Base-by-base conservation (phyloP, 2,888 invertebrate genomes). In the Suillia variegata region DNA sequence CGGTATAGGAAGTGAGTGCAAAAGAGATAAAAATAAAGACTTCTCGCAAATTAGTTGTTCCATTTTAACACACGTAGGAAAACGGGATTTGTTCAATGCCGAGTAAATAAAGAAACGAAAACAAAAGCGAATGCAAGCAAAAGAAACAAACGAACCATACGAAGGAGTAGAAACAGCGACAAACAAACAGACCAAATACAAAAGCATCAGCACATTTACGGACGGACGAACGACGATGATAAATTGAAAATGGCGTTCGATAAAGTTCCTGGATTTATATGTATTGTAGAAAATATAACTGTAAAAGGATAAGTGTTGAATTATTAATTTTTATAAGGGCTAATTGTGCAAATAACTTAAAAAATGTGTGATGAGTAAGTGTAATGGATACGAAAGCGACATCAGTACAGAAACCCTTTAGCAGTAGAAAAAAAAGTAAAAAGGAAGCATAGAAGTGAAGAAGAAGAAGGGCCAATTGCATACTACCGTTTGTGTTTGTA, bases 181-280 rank as follows among this genome's bases (percentile, higher is more conserved):
- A 26, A 50, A 50, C 21, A 50, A 50, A 15, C 4, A 31, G 4
- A 15, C 50, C n/a, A n/a, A n/a, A n/a, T n/a, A 24, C n/a, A 50
- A 26, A 2, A n/a, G 31, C n/a, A 50, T 3, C 24, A 5, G 17
- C 15, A 15, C n/a, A 17, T 8, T n/a, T 8, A n/a, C n/a, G 38
- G 38, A 38, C 12, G 12, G n/a, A n/a, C 38, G 38, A 4, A n/a
- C 51, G 31, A 20, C 55, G 57, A 61, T 33, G 58, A 60, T 56
- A 64, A 66, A 66, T 63, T 62, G 63, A 67, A 67, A 67, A 67
- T 67, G 67, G 67, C 67, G 67, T 67, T 67, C 58, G 53, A 56
- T 50, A 47, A 62, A 64, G 59, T 47, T 5, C 48, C 54, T 38
- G 54, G 20, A 17, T 38, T 38, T n/a, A n/a, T n/a, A n/a, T 53